Evolutionary conservation across 2,113 vertebrate genomes (phyloP), one percentile per base, ranked within the genome.

Genomic region (Colius striatus): DNA sequence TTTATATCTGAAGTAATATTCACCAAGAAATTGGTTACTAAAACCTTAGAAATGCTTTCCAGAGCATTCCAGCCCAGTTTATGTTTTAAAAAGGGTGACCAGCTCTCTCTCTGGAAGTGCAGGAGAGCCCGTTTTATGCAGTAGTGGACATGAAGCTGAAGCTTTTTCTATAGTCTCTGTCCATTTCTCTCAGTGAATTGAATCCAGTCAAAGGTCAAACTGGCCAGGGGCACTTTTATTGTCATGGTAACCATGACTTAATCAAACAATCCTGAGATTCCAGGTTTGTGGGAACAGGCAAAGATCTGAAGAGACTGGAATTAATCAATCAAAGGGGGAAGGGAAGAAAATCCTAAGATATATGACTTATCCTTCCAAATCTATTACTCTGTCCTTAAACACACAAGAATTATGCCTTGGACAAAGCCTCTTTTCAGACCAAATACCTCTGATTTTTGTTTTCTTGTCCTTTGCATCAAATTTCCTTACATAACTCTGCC

Each of bases 251-350:
- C 97, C 97, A 96, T 96, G 97, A 98, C 98, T 98, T 98, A 98
- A 98, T 98, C 98, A 98, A 98, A 99, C 98, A 99, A 98, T 97
- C 97, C 97, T 97, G 98, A 98, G 98, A 98, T 98, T 97, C 98
- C 97, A 98, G 98, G 97, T 98, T 97, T 97, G 96, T 97, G 97
- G 95, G 97, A 97, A 96, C 94, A 97, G 96, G 94, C 94, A 92
- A 93, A 95, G 96, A 96, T 95, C 96, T 96, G 97, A 96, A 97
- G 95, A 97, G 96, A 89, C 91, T 97, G 97, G 97, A 97, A 97
- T 97, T 96, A 97, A 97, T 97, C 97, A 97, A 97, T 96, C 97
- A 97, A 97, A 97, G 96, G 96, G 60, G 83, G 84, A 80, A 58
- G 68, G 90, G 87, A 92, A 94, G 82, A 97, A 96, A 97, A 97